Base-by-base conservation (phyloP, 2,888 invertebrate genomes). In the Hoplodrina blanda region DNA sequence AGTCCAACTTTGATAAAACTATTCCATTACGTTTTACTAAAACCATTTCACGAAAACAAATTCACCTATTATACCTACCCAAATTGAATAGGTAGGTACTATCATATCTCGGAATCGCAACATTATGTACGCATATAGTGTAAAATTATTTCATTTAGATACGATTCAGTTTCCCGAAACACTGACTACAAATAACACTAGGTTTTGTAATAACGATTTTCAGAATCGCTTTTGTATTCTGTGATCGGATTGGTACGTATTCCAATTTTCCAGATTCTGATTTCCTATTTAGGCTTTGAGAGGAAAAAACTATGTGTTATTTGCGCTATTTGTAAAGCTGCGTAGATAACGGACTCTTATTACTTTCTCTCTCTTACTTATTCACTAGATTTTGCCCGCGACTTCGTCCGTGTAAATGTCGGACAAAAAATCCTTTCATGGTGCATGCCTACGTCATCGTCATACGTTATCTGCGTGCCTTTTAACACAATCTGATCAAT, bases 11-110 rank as follows among this genome's bases (percentile, higher is more conserved):
- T 10, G 37, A 8, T 1, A 3, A 3, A 41, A 41, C 4, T 13
- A 41, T 13, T 41, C 13, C 3, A 41, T 41, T 41, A 41, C 11
- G 3, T 37, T 20, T 20, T 11, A 20, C 11, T 20, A 5, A 52
- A 56, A n/a, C 30, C 13, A 49, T 8, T 25, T 67, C 37, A 49
- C 25, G 11, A 67, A 20, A 59, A 67, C 41, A 2, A 50, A 17
- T 25, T 25, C 11, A 15, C 8, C 33, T 46, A 33, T n/a, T 56
- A 64, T 46, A 50, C 5, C 17, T 6, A 50, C 5, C 17, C 8
- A 74, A 73, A 71, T 64, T 56, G 17, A 73, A 71, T 56, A n/a
- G n/a, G n/a, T n/a, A n/a, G n/a, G 19, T 44, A n/a, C n/a, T 33
- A 37, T 71, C 57, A 19, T 41, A 54, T 50, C 44, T 55, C 44